Conservation (phyloP, 2,113 vertebrate species). For the Smithornis capensis region DNA sequence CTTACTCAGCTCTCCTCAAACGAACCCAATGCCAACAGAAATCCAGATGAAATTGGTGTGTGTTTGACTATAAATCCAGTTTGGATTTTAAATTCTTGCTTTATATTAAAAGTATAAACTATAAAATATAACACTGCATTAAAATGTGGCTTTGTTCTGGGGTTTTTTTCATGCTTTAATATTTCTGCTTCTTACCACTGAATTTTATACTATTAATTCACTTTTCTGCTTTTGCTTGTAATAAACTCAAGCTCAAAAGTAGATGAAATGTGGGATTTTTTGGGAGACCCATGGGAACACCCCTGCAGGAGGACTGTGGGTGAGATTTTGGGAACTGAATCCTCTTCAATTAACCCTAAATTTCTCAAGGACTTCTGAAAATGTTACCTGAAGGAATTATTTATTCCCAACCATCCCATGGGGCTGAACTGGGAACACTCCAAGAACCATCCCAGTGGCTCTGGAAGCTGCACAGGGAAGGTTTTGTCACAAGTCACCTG, state of each 20-base stretch:
- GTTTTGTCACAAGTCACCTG: background rate
- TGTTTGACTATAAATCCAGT: background rate
- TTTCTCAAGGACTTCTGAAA: background rate
- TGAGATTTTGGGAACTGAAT: background rate
- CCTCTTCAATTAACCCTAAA: background rate
- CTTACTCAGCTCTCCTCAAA: background rate
- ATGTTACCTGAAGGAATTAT: background rate
- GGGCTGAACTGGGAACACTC: background rate
- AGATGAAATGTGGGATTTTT: background rate
- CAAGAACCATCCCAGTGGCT: accelerated
- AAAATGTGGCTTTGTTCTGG: background rate
- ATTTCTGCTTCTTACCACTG: background rate
- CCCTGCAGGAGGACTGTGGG: background rate
- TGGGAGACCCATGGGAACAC: background rate
- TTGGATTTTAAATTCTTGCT: background rate
- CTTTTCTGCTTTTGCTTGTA: background rate
- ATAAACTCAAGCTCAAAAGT: background rate
- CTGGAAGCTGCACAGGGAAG: background rate
- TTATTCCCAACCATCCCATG: background rate
- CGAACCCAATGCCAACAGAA: background rate
- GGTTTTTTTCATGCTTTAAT: background rate
- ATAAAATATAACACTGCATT: accelerated
- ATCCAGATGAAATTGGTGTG: background rate
- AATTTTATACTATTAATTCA: background rate
- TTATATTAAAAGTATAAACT: background rate